Conservation (phyloP, 2,797 vertebrate genomes). For the Coregonus suidteri region DNA sequence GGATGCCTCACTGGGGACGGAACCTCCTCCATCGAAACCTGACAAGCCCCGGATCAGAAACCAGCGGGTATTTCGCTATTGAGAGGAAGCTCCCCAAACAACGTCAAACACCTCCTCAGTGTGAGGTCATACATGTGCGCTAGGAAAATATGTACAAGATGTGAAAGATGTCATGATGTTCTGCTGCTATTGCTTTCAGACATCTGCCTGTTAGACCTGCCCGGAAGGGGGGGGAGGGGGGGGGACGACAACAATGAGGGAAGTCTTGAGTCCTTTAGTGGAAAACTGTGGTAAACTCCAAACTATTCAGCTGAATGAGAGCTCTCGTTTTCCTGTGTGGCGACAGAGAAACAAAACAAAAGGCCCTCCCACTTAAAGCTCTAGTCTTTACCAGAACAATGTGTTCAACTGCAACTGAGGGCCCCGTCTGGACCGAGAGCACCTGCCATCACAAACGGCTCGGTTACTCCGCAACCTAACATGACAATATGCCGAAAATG, state of each 20-base stretch:
- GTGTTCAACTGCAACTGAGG: constrained; percentile 59
- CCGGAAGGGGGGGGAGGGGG: background rate
- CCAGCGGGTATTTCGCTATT: constrained; percentile 64
- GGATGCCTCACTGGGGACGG: constrained; percentile 56
- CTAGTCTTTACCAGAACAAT: constrained; percentile 59
- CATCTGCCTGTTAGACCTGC: background rate
- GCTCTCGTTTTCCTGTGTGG: constrained; percentile 38
- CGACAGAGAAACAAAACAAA: constrained; percentile 56
- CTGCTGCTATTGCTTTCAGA: background rate
- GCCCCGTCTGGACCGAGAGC: constrained; percentile 29
- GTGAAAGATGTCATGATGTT: constrained; percentile 21
- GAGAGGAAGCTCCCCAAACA: constrained; percentile 64
- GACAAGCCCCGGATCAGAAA: constrained; percentile 72
- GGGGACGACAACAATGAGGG: constrained; percentile 28
- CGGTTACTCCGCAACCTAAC: constrained; percentile 50
- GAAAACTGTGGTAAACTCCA: constrained; percentile 35
- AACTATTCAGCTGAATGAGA: constrained; percentile 22
- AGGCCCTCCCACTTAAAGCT: constrained; percentile 51
- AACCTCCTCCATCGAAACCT: constrained; percentile 77
- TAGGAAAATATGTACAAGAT: constrained; percentile 34
- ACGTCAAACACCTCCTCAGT: constrained; percentile 58
- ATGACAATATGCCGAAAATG: constrained; percentile 60
- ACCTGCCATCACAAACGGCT: constrained; percentile 33
- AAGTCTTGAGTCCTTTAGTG: constrained; percentile 3
- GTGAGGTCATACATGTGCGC: constrained; percentile 62